These are phyloP conservation scores for Dryobotodes eremita DNA, from an alignment of 2,888 invertebrate genomes.

Conservation along the genomic window DNA sequence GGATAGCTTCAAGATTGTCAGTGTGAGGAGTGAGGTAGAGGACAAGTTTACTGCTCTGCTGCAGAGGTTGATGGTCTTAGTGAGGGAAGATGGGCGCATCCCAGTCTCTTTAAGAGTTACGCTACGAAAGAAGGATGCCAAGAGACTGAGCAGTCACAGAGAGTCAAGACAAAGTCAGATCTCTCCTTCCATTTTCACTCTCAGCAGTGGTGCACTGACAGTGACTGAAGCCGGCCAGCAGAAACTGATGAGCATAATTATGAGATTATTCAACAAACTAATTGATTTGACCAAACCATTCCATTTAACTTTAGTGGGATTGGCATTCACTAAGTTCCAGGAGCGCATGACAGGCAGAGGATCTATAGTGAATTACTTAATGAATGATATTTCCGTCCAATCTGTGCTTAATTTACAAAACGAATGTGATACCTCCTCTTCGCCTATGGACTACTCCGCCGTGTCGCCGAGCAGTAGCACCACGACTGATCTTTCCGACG, in stretches of 20 bases:
- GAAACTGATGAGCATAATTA: constrained; percentile 93
- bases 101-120: constrained; percentile 94
- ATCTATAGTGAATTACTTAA: constrained; percentile 94
- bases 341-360: constrained; percentile 93
- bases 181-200: constrained; percentile 92
- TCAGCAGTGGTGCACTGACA: constrained; percentile 86
- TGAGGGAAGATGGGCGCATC: constrained; percentile 94
- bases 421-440: constrained; percentile 87
- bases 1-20: constrained; percentile 94
- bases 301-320: constrained; percentile 95
- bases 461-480: constrained; percentile 88
- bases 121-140: constrained; percentile 93
- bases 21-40: constrained; percentile 93
- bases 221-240: constrained; percentile 90
- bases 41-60: constrained; percentile 93
- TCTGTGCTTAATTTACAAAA: constrained; percentile 93
- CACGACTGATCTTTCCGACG: constrained; percentile 92
- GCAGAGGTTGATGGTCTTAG: constrained; percentile 93
- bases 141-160: constrained; percentile 92
- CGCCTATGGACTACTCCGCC: constrained; percentile 88
- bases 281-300: constrained; percentile 94
- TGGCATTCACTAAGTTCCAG: constrained; percentile 95
- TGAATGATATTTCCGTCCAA: constrained; percentile 95
- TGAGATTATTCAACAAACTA: constrained; percentile 94
- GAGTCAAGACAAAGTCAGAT: constrained; percentile 95